Percentiles rank a stretch among this genome's conserved stretches.
phyloP scores from a whole-genome alignment of 2,797 vertebrate species.

The Acanthopagrus latus region DNA sequence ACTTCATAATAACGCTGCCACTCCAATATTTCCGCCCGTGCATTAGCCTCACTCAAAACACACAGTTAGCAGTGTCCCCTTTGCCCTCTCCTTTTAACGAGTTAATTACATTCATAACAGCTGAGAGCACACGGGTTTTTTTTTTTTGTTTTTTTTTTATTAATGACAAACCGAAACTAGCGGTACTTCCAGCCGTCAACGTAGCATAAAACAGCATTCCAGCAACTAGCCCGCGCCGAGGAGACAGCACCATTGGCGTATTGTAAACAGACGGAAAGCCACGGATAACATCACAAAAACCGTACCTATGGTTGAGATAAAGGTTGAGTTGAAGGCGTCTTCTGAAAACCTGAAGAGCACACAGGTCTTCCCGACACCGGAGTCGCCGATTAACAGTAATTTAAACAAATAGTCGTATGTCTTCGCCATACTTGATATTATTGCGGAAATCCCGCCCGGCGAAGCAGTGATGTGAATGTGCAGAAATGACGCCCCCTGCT shows the following conservation, averaged over 20 bases:
- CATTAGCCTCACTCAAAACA: background rate
- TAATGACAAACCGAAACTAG: conserved; percentile 10
- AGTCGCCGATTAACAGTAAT: conserved; percentile 97
- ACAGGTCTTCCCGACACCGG: conserved; percentile 97
- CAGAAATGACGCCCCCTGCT: conserved; percentile 79
- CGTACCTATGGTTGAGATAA: conserved; percentile 97
- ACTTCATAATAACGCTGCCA: background rate
- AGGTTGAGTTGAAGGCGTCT: conserved; percentile 98
- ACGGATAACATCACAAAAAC: background rate
- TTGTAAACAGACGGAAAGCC: conserved; percentile 57
- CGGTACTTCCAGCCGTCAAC: background rate
- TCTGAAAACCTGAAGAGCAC: conserved; percentile 97
- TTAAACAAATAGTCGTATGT: conserved; percentile 99
- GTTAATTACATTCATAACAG: background rate
- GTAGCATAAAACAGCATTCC: conserved; percentile 37
- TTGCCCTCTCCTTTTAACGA: fast-evolving
- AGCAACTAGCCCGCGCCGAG: conserved; percentile 68
- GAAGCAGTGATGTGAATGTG: conserved; percentile 34
- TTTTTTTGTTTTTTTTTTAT: too few relatives aligned
- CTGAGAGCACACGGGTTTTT: fast-evolving
- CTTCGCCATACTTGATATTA: conserved; percentile 95
- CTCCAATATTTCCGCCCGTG: fast-evolving
- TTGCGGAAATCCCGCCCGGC: conserved; percentile 89
- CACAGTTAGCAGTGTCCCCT: fast-evolving
- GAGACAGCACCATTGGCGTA: conserved; percentile 8